These are phyloP conservation scores for Halesus radiatus DNA, from an alignment of 1,140 invertebrate genomes.

Conservation along the genomic window DNA sequence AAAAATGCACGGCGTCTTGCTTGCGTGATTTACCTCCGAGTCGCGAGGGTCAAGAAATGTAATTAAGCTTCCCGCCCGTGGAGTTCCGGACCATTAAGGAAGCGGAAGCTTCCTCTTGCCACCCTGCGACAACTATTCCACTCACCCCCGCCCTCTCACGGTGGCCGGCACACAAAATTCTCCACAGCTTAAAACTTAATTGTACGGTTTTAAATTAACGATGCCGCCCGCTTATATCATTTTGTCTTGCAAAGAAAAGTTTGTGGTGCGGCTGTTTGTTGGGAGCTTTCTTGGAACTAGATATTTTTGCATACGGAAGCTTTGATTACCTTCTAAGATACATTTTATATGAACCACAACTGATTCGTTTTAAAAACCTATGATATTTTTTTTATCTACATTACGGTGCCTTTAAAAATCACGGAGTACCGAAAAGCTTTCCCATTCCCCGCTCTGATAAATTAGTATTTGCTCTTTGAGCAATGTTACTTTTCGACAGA, in stretches of 20 bases:
- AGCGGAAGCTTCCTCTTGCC: background rate
- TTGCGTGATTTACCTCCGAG: constrained; percentile 52
- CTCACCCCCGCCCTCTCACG: background rate
- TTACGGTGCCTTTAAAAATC: no score
- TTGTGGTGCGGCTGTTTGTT: no score
- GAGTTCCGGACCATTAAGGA: constrained; percentile 55
- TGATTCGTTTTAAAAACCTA: no score
- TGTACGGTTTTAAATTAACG: constrained; percentile 54
- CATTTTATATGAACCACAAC: no score
- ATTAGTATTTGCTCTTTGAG: no score
- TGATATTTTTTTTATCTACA: no score
- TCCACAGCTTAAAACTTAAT: constrained; percentile 54
- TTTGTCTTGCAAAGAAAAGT: background rate
- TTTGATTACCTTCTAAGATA: no score
- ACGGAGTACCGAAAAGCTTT: no score
- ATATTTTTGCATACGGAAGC: no score
- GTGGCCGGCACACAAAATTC: constrained; percentile 44
- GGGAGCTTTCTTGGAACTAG: no score
- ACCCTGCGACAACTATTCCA: constrained; percentile 24
- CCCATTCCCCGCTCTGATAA: no score
- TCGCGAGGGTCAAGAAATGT: constrained; percentile 55
- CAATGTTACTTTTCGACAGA: no score
- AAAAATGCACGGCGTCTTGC: background rate
- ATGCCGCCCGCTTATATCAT: constrained; percentile 30
- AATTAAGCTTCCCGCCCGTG: constrained; percentile 54